Evolutionary conservation across 2,797 vertebrate species (phyloP).

Genomic region (Mustela erminea): DNA sequence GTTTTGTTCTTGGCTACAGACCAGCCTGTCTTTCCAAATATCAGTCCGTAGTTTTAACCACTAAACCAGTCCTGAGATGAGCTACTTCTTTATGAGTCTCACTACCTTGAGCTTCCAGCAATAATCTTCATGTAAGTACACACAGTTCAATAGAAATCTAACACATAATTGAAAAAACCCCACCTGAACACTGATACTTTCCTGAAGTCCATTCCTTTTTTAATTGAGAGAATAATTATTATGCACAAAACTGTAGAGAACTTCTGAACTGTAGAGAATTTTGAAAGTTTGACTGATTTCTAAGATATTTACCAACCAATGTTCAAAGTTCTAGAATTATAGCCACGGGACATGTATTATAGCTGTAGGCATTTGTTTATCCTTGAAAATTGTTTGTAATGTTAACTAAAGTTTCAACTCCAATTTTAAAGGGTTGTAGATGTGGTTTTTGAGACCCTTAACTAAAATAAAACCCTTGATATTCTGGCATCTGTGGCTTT

Average conservation of each 20-base stretch:
- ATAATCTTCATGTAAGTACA: background rate
- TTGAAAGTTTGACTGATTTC: slow-evolving; percentile 35
- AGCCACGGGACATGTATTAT: background rate
- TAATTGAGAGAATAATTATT: background rate
- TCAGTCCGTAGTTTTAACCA: background rate
- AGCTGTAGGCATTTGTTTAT: background rate
- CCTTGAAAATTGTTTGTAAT: background rate
- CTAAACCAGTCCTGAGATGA: background rate
- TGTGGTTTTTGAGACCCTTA: background rate
- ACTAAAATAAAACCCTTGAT: background rate
- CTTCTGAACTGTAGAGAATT: background rate
- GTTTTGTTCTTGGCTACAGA: background rate
- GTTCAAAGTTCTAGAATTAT: background rate
- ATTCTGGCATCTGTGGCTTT: background rate
- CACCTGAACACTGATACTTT: background rate
- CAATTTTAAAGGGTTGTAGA: background rate
- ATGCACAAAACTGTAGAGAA: background rate
- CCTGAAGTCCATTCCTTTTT: background rate
- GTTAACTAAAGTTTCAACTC: background rate
- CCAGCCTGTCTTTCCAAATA: background rate
- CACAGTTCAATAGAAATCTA: background rate
- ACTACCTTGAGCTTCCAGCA: background rate
- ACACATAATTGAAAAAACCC: background rate
- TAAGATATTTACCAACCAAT: background rate
- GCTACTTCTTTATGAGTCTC: background rate